Percentiles rank a stretch among this genome's conserved stretches.
phyloP scores from a whole-genome alignment of 2,113 vertebrate genomes.

The Raphicerus campestris region DNA sequence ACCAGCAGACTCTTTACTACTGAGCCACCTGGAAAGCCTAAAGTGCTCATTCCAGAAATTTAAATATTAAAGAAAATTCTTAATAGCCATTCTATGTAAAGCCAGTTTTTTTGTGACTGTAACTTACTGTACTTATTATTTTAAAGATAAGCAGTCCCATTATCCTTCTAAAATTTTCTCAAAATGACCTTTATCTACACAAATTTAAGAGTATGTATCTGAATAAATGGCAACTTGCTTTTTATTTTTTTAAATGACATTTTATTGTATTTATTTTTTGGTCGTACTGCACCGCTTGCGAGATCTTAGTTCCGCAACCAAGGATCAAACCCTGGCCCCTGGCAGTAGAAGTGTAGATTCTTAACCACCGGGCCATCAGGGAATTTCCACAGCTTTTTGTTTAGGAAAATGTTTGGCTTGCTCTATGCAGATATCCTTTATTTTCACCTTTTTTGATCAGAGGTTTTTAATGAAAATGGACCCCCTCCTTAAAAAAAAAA shows the following conservation, averaged over 20 bases:
- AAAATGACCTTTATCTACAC: background rate
- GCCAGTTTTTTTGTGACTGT: background rate
- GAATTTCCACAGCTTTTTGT: background rate
- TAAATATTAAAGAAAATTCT: background rate
- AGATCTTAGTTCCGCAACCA: background rate
- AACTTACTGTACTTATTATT: background rate
- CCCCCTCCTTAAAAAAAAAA: background rate
- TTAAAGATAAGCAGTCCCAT: background rate
- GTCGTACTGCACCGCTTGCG: rapidly evolving
- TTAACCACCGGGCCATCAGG: background rate
- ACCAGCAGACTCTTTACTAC: background rate
- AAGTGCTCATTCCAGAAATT: background rate
- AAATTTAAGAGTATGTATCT: background rate
- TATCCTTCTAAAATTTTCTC: background rate
- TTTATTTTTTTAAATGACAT: background rate
- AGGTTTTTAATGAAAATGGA: background rate
- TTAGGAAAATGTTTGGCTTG: background rate
- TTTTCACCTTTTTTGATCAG: background rate
- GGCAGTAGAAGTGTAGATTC: background rate
- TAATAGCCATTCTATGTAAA: background rate
- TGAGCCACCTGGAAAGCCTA: background rate
- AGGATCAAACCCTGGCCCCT: background rate
- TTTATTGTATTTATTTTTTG: background rate
- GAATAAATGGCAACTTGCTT: background rate
- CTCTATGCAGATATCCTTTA: background rate